Percentiles rank a stretch among this genome's conserved stretches.
Evolutionary conservation across 2,113 vertebrate genomes (phyloP).

Genomic region (Corapipo altera): DNA sequence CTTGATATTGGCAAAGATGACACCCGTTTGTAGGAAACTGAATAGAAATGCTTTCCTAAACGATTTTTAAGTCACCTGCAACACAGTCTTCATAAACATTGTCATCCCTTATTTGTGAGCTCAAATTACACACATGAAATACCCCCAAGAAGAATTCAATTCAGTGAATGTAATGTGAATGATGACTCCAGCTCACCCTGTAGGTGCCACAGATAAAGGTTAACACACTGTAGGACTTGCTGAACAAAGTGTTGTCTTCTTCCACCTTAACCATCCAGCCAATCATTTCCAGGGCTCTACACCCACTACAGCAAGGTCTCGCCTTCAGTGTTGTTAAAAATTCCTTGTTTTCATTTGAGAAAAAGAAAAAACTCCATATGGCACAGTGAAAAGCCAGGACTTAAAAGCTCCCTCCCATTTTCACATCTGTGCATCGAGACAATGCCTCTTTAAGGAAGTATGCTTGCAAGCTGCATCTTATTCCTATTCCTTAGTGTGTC

Average conservation of each 20-base stretch:
- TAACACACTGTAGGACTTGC: background rate
- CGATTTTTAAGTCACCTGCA: background rate
- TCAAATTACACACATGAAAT: background rate
- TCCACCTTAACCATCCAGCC: background rate
- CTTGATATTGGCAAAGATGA: background rate
- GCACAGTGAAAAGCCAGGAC: background rate
- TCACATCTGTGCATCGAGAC: background rate
- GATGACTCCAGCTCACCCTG: background rate
- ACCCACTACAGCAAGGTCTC: background rate
- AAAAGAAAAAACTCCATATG: background rate
- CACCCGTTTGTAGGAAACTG: background rate
- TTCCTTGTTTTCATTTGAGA: background rate
- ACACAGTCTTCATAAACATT: background rate
- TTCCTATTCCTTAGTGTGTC: background rate
- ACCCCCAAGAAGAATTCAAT: background rate
- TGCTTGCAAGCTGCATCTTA: background rate
- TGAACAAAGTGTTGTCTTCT: background rate
- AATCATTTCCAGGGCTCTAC: background rate
- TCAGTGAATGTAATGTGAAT: background rate
- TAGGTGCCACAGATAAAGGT: background rate
- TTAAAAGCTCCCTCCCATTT: background rate
- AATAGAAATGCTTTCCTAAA: background rate
- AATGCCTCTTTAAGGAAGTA: background rate
- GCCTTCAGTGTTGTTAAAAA: background rate
- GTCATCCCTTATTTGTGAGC: background rate